These are phyloP conservation scores for Kuschelorhynchus macadamiae DNA, from an alignment of 2,888 invertebrate genomes.

Conservation along the genomic window DNA sequence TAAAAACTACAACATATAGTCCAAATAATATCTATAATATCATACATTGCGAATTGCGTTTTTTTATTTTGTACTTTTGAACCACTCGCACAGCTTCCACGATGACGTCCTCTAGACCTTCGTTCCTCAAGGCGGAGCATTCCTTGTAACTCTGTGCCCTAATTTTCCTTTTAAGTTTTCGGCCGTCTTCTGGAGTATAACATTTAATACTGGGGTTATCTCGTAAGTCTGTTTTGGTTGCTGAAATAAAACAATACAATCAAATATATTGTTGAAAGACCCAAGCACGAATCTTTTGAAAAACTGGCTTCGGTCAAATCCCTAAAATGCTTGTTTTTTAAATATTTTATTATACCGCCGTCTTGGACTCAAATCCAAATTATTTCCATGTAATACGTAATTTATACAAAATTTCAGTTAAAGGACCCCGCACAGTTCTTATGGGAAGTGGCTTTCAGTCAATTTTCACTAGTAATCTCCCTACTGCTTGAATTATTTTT, in stretches of 20 bases:
- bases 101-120: slow-evolving; percentile 65
- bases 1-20: not conserved
- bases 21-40: slow-evolving; percentile 32
- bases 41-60: slow-evolving; percentile 49
- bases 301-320: too few relatives aligned
- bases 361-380: too few relatives aligned
- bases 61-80: slow-evolving; percentile 57
- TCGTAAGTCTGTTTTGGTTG: slow-evolving; percentile 86
- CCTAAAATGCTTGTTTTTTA: too few relatives aligned
- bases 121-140: slow-evolving; percentile 64
- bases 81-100: slow-evolving; percentile 63
- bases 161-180: slow-evolving; percentile 78
- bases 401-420: too few relatives aligned
- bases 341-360: too few relatives aligned
- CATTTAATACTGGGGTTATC: slow-evolving; percentile 71
- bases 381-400: too few relatives aligned
- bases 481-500: too few relatives aligned
- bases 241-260: slow-evolving; percentile 68
- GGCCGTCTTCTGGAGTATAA: slow-evolving; percentile 81
- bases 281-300: too few relatives aligned
- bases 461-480: too few relatives aligned
- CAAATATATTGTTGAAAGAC: slow-evolving; percentile 6
- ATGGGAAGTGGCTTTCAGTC: too few relatives aligned
- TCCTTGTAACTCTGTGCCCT: slow-evolving; percentile 65
- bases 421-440: too few relatives aligned